Conservation (phyloP, 2,888 invertebrate genomes). For the Heteropelma amictum region DNA sequence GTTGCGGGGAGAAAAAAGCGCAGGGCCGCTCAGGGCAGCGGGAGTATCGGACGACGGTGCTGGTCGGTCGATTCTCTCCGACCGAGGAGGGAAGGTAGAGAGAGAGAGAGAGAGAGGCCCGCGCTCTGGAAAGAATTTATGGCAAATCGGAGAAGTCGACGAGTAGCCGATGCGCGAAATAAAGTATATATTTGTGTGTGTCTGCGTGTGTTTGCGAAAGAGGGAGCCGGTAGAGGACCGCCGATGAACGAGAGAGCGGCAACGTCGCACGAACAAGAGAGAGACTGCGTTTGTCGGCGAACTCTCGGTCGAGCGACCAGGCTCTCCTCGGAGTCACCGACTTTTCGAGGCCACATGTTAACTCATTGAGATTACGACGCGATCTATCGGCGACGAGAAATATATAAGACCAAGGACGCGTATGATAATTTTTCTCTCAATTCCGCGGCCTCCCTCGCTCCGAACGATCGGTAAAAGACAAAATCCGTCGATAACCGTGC, state of each 20-base stretch:
- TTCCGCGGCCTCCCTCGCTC: slow-evolving; percentile 58
- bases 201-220: not conserved
- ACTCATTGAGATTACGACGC: slow-evolving; percentile 75
- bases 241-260: slow-evolving; percentile 35
- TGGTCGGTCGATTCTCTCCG: slow-evolving; percentile 20
- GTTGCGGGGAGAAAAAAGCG: not conserved
- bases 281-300: slow-evolving; percentile 59
- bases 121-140: slow-evolving; percentile 49
- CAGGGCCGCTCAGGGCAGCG: slow-evolving; percentile 18
- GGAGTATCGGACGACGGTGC: not conserved
- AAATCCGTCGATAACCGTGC: slow-evolving; percentile 70
- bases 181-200: not conserved
- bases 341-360: slow-evolving; percentile 77
- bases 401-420: slow-evolving; percentile 75
- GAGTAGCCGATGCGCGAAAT: slow-evolving; percentile 48
- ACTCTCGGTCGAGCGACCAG: slow-evolving; percentile 34
- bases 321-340: slow-evolving; percentile 74
- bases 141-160: slow-evolving; percentile 46
- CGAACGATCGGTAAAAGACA: not conserved
- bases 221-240: not conserved
- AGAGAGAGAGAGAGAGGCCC: too few species aligned
- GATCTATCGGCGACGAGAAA: slow-evolving; percentile 76
- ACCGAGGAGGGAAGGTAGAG: slow-evolving; percentile 12
- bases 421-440: slow-evolving; percentile 60
- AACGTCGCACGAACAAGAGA: slow-evolving; percentile 42